A percentile compares a stretch with the other conserved stretches of the same genome.
Conservation (phyloP, 1,140 invertebrate species). For the Stratiolaelaps scimitus region DNA sequence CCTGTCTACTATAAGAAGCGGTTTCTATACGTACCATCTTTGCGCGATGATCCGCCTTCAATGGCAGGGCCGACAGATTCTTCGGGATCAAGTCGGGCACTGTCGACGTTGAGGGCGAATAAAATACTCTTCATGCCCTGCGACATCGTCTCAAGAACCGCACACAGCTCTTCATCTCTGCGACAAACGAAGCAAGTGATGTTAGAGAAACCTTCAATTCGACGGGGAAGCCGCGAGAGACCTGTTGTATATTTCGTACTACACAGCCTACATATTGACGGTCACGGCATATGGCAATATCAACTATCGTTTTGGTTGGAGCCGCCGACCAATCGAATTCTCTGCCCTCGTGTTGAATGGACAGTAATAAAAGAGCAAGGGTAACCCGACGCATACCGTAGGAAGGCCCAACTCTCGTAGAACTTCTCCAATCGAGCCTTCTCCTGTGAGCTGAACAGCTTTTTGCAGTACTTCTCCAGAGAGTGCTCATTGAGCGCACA, state of each 20-base stretch:
- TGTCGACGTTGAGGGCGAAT: slow-evolving; percentile 79
- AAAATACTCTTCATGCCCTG: slow-evolving; percentile 49
- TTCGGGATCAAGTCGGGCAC: slow-evolving; percentile 56
- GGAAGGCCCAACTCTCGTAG: slow-evolving; percentile 71
- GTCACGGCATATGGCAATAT: too few species aligned
- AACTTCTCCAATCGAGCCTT: slow-evolving; percentile 49
- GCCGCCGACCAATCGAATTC: too few species aligned
- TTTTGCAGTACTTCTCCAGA: slow-evolving; percentile 55
- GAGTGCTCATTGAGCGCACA: slow-evolving; percentile 74
- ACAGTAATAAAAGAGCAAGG: too few species aligned
- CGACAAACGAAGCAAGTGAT: background rate
- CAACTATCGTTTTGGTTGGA: too few species aligned
- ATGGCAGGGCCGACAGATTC: slow-evolving; percentile 34
- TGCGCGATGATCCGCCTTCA: background rate
- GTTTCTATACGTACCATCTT: too few species aligned
- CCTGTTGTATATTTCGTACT: too few species aligned
- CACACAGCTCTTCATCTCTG: slow-evolving; percentile 20
- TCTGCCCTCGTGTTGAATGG: too few species aligned
- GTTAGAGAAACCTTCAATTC: too few species aligned
- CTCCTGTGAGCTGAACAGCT: slow-evolving; percentile 23
- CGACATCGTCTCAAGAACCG: slow-evolving; percentile 20
- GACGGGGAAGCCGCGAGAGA: too few species aligned
- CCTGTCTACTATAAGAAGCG: background rate
- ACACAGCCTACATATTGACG: too few species aligned
- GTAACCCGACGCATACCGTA: slow-evolving; percentile 43